These are phyloP conservation scores for Drosophila nr. medialis DNA, from an alignment of 2,888 invertebrate genomes.

Conservation along the genomic window DNA sequence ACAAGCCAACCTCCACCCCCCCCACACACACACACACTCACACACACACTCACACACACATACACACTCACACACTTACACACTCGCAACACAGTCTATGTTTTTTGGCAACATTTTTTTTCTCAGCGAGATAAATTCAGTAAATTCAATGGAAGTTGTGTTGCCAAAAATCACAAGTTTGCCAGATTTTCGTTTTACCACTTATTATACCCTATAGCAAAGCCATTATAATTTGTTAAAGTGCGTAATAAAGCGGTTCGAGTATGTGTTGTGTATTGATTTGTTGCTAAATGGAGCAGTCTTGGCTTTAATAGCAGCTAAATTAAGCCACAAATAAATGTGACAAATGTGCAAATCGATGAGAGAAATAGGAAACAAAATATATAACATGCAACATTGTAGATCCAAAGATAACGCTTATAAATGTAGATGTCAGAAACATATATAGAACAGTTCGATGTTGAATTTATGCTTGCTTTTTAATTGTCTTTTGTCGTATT, in stretches of 20 bases:
- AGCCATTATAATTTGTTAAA: background rate
- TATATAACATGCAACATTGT: background rate
- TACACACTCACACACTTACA: background rate
- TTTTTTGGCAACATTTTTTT: conserved; percentile 73
- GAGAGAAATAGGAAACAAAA: background rate
- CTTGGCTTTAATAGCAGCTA: background rate
- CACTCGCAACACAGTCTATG: conserved; percentile 32
- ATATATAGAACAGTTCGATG: background rate
- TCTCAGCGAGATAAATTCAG: conserved; percentile 65
- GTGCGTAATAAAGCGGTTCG: conserved; percentile 1
- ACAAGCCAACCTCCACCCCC: background rate
- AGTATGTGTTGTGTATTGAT: background rate
- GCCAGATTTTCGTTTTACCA: conserved; percentile 41
- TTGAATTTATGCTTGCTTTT: background rate
- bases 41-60: background rate
- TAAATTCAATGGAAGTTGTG: conserved; percentile 71
- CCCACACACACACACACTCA: background rate
- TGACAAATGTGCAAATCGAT: background rate
- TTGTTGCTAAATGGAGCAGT: background rate
- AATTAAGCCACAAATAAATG: background rate
- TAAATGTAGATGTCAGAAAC: background rate
- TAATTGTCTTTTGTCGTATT: background rate
- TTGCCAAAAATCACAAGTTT: conserved; percentile 71
- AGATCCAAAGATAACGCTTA: background rate
- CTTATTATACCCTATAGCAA: conserved; percentile 34